Base-by-base conservation (phyloP, 2,113 vertebrate species). In the Marcusenius ussheri region DNA sequence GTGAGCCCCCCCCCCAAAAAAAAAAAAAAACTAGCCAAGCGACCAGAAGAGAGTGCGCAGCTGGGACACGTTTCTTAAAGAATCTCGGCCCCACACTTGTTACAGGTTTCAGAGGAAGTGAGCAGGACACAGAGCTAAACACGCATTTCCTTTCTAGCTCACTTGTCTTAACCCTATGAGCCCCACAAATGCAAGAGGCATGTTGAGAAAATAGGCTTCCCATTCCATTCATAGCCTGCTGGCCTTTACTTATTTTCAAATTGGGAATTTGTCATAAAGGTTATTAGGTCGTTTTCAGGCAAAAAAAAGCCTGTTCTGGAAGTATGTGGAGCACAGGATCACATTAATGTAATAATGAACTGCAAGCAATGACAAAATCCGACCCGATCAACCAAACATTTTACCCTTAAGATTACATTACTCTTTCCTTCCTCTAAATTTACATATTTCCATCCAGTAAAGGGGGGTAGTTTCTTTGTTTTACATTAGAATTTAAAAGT, bases 1-100 rank as follows among this genome's bases (percentile, higher is more conserved):
- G 94, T 96, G 96, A 96, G 96, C 95, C 95, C 39, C 96, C 95
- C 85, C 31, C n/a, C 35, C 8, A 42, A 42, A 42, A 42, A 39
- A 19, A 56, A 19, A 53, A 50, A 19, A 53, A 56, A 56, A 35
- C 50, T 87, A 39, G 50, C 50, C 10, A 5, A 27, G 47, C 47
- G 24, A 80, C 31, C 47, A 7, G 85, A 87, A 15, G 50, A 53
- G 85, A 53, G 42, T 21, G 21, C 3, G 50, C 8, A 21, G 50
- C 27, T 50, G 83, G 42, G 39, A 46, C 17, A 46, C 3, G 11
- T 53, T 53, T 6, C 85, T 87, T 51, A 47, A 27, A 56, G 27
- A 56, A 39, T 53, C n/a, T 87, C 49, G 0, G n/a, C 62, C 13
- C 10, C n/a, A 27, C 10, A 39, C 70, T 39, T 5, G 31, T 9